Conservation (phyloP, 2,888 invertebrate species). For the Drosophila multiciliata region DNA sequence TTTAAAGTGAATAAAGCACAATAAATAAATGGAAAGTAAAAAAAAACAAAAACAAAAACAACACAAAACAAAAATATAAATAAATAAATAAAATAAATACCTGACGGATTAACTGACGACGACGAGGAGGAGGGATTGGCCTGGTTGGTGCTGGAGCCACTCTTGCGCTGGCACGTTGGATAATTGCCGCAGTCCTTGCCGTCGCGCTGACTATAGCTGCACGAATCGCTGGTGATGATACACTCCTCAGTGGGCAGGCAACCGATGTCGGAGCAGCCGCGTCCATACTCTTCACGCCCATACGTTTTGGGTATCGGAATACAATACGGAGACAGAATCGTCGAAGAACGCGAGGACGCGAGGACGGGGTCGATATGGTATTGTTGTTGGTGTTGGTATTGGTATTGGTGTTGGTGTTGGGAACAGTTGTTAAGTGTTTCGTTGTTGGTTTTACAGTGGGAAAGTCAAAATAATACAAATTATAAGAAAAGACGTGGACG, state of each 20-base stretch:
- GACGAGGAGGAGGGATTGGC: constrained; percentile 73
- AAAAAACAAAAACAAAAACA: constrained; percentile 21
- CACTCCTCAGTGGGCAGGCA: constrained; percentile 90
- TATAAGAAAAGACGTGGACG: constrained; percentile 29
- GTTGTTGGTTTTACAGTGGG: constrained; percentile 9
- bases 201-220: constrained; percentile 87
- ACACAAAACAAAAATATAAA: constrained; percentile 28
- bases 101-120: constrained; percentile 83
- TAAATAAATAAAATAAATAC: constrained; percentile 78
- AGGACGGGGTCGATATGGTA: not conserved
- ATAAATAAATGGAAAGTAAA: constrained; percentile 1
- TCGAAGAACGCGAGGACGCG: not conserved
- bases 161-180: constrained; percentile 88
- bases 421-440: constrained; percentile 29
- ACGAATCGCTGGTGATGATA: constrained; percentile 88
- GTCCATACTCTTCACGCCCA: constrained; percentile 89
- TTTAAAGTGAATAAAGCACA: constrained; percentile 13
- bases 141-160: constrained; percentile 61
- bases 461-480: constrained; percentile 35
- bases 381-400: not conserved
- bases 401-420: constrained; percentile 31
- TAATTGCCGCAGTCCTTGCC: constrained; percentile 88
- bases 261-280: constrained; percentile 91
- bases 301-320: not conserved
- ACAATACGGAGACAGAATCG: not conserved